Evolutionary conservation across 1,140 invertebrate species (phyloP), one percentile per base, ranked within the genome.

Genomic region (Cydia amplana): DNA sequence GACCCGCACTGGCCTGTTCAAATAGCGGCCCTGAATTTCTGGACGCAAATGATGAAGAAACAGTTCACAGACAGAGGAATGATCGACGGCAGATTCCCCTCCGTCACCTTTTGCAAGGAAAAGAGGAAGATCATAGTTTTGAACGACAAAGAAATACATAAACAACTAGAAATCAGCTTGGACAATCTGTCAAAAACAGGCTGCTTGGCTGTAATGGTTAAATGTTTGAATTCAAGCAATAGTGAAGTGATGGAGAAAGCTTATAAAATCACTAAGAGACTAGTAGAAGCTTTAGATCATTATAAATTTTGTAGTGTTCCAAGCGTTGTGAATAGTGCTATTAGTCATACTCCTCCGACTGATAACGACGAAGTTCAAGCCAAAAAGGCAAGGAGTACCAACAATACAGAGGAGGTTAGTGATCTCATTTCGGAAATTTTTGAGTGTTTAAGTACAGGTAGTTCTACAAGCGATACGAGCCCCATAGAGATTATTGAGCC

Each of bases 1-100:
- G 96, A 96, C 89, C 89, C 96, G 51, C 94, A 96, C 80, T 96
- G 95, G 95, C 96, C 96, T 89, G 96, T 96, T 1, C 96, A 96
- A 86, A 81, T 94, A 0, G 94, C 94, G 49, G 94, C 95, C 0
- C 78, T 97, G 0, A 83, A 94, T 32, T 96, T 95, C 77, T 97
- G 96, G 96, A 91, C 92, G 14, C 85, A 94, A 55, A 94, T 95
- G 16, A 95, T 96, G 18, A 86, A 93, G 12, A 93, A 93, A 14
- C 93, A 95, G 79, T 85, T 96, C 9, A 91, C 90, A 0, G 92
- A 96, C 83, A 95, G 96, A 86, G 96, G 96, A 46, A 96, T 96
- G 95, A 94, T 96, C 1, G 95, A 96, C 83, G 95, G 95, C 7
- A 91, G 91, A 0, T 96, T 96, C 88, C 96, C 96, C 0, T 93